Percentiles rank a stretch among this genome's conserved stretches.
Evolutionary conservation across 2,113 vertebrate genomes (phyloP).

Genomic region (Amphiprion ocellaris): DNA sequence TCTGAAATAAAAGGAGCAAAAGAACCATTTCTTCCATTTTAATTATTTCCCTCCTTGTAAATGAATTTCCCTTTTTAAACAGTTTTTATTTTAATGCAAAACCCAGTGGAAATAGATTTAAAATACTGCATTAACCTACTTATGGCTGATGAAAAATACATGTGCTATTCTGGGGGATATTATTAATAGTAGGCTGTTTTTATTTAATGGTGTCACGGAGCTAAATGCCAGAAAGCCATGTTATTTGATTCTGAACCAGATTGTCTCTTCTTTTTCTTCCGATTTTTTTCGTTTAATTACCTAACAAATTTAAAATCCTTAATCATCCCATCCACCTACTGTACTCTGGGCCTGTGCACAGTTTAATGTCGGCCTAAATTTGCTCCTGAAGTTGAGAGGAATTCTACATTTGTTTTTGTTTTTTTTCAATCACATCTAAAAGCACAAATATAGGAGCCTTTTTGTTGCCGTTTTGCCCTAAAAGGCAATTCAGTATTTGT

Average conservation of each 20-base stretch:
- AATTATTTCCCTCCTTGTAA: background rate
- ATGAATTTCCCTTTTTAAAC: background rate
- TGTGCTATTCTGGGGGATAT: background rate
- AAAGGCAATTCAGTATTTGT: background rate
- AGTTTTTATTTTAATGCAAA: background rate
- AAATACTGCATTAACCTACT: background rate
- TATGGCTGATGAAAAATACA: background rate
- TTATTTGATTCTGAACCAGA: background rate
- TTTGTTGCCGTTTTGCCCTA: background rate
- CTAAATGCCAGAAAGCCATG: background rate
- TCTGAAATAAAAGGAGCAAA: constrained; percentile 33
- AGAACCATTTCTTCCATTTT: constrained; percentile 27
- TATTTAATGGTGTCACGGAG: background rate
- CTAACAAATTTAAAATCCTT: too few relatives aligned
- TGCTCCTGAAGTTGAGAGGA: background rate
- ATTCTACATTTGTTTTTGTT: background rate
- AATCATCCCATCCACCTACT: background rate
- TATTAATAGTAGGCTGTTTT: background rate
- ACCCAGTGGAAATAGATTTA: background rate
- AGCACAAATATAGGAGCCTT: too few relatives aligned
- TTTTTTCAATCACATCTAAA: background rate
- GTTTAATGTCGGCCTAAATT: constrained; percentile 12
- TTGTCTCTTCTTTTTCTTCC: background rate
- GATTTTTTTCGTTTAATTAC: background rate
- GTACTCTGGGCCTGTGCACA: background rate